phyloP scores from a whole-genome alignment of 2,888 invertebrate species.

The Dicycla oo region DNA sequence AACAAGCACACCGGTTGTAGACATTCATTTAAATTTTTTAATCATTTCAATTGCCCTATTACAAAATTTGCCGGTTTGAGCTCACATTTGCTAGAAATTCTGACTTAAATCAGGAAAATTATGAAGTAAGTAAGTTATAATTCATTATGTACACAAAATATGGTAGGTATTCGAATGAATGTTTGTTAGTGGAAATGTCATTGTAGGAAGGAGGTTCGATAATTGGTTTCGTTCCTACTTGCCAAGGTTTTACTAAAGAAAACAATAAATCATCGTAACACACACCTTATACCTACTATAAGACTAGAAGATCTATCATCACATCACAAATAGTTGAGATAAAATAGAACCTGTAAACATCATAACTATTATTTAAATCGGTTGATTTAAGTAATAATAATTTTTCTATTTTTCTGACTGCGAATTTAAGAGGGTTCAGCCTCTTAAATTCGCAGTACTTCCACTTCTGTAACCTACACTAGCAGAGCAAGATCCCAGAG shows the following conservation, averaged over 20 bases:
- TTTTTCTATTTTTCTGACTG: too few relatives aligned
- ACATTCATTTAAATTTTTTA: conserved; percentile 43
- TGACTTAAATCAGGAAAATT: conserved; percentile 37
- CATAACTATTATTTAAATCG: too few relatives aligned
- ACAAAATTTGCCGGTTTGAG: conserved; percentile 49
- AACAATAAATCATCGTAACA: too few relatives aligned
- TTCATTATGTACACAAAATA: conserved; percentile 19
- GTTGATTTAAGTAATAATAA: too few relatives aligned
- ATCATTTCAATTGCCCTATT: conserved; percentile 50
- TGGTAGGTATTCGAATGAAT: neutral
- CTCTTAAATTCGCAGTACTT: neutral
- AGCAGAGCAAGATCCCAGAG: too few relatives aligned
- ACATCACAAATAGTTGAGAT: too few relatives aligned
- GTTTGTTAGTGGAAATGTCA: conserved; percentile 10
- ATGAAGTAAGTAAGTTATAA: conserved; percentile 44
- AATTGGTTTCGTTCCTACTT: neutral
- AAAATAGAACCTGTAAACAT: too few relatives aligned
- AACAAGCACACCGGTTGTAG: conserved; percentile 24
- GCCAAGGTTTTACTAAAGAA: neutral
- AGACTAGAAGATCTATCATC: too few relatives aligned
- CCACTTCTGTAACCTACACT: neutral
- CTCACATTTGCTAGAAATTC: conserved; percentile 46
- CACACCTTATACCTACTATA: too few relatives aligned
- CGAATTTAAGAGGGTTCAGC: too few relatives aligned
- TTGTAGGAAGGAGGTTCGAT: conserved; percentile 7